These are phyloP conservation scores for Synchiropus splendidus DNA, from an alignment of 2,113 vertebrate genomes.

Conservation along the genomic window DNA sequence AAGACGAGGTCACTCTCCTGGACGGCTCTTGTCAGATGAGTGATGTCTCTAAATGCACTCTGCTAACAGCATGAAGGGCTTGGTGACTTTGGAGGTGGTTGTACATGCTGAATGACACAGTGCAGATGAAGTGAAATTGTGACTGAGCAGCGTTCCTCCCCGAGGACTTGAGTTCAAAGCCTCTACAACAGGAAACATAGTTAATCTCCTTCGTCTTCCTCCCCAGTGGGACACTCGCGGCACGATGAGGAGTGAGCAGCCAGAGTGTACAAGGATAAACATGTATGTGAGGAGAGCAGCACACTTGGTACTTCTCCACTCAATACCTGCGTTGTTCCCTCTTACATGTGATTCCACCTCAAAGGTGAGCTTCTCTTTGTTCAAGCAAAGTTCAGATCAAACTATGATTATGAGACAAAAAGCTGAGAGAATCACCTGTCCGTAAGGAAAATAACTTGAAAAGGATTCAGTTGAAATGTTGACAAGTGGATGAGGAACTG, in stretches of 20 bases:
- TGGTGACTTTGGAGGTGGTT: conserved; percentile 41
- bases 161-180: conserved; percentile 62
- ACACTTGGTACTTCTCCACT: too few species aligned
- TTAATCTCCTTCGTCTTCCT: conserved; percentile 56
- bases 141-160: conserved; percentile 45
- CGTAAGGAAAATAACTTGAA: too few species aligned
- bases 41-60: conserved; percentile 36
- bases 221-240: conserved; percentile 36
- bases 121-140: conserved; percentile 45
- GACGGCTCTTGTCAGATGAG: conserved; percentile 16
- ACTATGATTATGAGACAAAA: too few species aligned
- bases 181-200: conserved; percentile 54
- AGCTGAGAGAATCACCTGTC: too few species aligned
- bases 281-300: too few species aligned
- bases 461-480: too few species aligned
- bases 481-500: too few species aligned
- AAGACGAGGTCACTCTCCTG: conserved; percentile 21
- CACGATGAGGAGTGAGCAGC: conserved; percentile 47
- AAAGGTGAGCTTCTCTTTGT: too few species aligned
- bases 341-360: too few species aligned
- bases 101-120: conserved; percentile 44
- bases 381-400: too few species aligned
- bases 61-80: conserved; percentile 37
- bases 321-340: too few species aligned
- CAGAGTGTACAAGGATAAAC: conserved; percentile 22